Evolutionary conservation across 2,888 invertebrate genomes (phyloP).

Genomic region (Hirtodrosophila duncani): DNA sequence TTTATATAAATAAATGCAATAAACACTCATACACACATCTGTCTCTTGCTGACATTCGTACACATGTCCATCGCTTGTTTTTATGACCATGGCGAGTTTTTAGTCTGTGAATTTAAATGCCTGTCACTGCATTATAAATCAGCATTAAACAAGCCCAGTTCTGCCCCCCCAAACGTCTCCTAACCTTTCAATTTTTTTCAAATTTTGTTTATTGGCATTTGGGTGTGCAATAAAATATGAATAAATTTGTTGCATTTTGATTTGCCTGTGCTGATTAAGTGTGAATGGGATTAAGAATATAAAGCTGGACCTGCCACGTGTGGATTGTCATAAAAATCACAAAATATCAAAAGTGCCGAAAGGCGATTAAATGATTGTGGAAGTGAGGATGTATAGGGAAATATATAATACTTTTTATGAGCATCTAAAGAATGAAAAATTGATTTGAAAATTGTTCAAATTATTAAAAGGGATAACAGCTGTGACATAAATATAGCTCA

Average conservation of each 20-base stretch:
- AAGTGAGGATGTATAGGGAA: too few relatives aligned
- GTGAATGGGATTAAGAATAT: constrained; percentile 38
- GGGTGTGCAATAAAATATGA: constrained; percentile 38
- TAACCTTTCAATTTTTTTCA: constrained; percentile 9
- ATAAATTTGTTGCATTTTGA: constrained; percentile 30
- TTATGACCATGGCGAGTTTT: constrained; percentile 40
- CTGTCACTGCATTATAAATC: constrained; percentile 53
- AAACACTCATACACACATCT: constrained; percentile 6
- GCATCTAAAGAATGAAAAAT: too few relatives aligned
- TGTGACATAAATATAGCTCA: too few relatives aligned
- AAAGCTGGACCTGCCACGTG: constrained; percentile 5
- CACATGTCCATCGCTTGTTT: constrained; percentile 46
- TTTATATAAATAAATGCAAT: constrained; percentile 19
- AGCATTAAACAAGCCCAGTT: constrained; percentile 26
- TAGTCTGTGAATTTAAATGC: constrained; percentile 38
- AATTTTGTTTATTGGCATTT: constrained; percentile 38
- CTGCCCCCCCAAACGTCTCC: not conserved
- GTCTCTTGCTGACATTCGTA: constrained; percentile 42
- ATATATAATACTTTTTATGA: too few relatives aligned
- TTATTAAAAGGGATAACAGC: too few relatives aligned
- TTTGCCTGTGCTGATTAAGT: constrained; percentile 43
- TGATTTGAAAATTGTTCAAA: too few relatives aligned
- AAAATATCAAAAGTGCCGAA: not conserved
- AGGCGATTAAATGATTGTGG: constrained; percentile 14
- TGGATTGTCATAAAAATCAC: constrained; percentile 29